A percentile compares a stretch with the other conserved stretches of the same genome.
These are phyloP conservation scores for Brachyalestes nurse DNA, from an alignment of 2,797 vertebrate genomes.

Conservation along the genomic window DNA sequence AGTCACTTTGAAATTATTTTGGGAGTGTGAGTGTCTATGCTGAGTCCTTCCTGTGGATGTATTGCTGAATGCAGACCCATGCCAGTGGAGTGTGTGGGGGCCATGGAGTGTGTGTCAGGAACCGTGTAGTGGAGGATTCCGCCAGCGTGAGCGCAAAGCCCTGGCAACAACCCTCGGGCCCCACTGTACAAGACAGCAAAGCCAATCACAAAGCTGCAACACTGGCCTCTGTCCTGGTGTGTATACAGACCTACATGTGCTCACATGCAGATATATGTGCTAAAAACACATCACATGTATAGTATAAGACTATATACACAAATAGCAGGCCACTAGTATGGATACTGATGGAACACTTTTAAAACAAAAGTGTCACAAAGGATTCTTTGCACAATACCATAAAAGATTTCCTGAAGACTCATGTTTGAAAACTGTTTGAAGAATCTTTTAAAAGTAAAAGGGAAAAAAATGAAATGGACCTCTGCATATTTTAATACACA, in stretches of 20 bases:
- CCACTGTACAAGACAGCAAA: slow-evolving; percentile 75
- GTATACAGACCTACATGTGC: slow-evolving; percentile 8
- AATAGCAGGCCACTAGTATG: neutral
- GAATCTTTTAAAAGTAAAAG: too few species aligned
- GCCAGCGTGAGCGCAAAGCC: slow-evolving; percentile 78
- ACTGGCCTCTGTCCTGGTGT: slow-evolving; percentile 85
- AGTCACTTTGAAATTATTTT: neutral
- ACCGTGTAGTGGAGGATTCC: slow-evolving; percentile 86
- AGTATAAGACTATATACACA: neutral
- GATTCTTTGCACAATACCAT: too few species aligned
- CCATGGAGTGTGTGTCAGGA: slow-evolving; percentile 85
- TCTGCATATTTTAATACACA: too few species aligned
- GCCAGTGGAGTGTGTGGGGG: slow-evolving; percentile 86
- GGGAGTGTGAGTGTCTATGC: neutral
- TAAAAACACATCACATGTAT: neutral
- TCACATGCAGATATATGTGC: neutral
- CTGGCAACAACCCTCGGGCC: slow-evolving; percentile 52
- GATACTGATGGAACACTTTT: too few species aligned
- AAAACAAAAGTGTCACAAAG: too few species aligned
- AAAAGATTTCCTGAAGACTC: too few species aligned
- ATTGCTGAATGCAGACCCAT: slow-evolving; percentile 74
- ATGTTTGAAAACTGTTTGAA: too few species aligned
- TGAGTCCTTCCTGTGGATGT: neutral
- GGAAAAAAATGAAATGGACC: too few species aligned
- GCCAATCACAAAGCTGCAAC: slow-evolving; percentile 89